Conservation (phyloP, 2,113 vertebrate genomes). For the Engystomops pustulosus region DNA sequence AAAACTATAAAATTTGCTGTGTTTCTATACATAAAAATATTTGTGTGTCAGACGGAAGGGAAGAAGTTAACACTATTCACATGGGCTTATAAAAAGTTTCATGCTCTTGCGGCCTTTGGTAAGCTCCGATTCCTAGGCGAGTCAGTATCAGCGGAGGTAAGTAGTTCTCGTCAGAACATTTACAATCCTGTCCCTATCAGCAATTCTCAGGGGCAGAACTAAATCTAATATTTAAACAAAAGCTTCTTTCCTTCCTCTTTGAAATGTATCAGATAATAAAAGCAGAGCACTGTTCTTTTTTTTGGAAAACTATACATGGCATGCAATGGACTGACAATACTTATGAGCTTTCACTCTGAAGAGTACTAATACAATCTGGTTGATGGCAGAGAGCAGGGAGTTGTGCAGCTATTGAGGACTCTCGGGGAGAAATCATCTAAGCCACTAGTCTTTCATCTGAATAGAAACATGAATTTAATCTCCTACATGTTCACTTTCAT, state of each 20-base stretch:
- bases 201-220: neutral
- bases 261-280: neutral
- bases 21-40: neutral
- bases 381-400: neutral
- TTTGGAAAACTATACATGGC: neutral
- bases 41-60: neutral
- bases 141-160: neutral
- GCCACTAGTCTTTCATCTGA: conserved; percentile 23
- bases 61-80: neutral
- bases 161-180: neutral
- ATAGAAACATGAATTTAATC: conserved; percentile 3
- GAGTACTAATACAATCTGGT: neutral
- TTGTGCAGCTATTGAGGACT: neutral
- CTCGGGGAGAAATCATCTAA: neutral
- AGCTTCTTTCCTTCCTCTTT: neutral
- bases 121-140: neutral
- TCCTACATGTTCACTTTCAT: conserved; percentile 17
- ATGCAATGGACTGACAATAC: conserved; percentile 2
- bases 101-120: neutral
- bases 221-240: conserved; percentile 20
- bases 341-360: conserved; percentile 3
- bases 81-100: neutral
- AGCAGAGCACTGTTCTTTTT: neutral
- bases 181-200: conserved; percentile 2
- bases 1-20: neutral